These are phyloP conservation scores for Argopecten irradians DNA, from an alignment of 1,140 invertebrate genomes.

Conservation along the genomic window DNA sequence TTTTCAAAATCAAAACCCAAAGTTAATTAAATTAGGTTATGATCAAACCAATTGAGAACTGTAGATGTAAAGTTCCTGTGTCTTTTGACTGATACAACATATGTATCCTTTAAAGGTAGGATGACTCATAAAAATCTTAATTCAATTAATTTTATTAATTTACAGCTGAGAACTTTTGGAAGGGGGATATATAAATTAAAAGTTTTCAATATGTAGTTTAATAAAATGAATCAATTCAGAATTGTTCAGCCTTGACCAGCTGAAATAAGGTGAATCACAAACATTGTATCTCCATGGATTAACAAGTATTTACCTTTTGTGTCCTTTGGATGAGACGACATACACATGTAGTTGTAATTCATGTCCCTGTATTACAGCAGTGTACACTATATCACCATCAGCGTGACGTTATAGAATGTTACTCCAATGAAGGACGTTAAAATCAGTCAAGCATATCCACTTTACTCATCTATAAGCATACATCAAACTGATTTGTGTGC, in stretches of 20 bases:
- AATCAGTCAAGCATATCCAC: neutral
- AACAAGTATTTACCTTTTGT: neutral
- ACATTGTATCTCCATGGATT: too few species aligned
- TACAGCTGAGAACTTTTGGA: too few species aligned
- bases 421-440: neutral
- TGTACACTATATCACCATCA: neutral
- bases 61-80: too few species aligned
- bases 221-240: neutral
- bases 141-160: too few species aligned
- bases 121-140: too few species aligned
- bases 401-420: neutral
- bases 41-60: neutral
- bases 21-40: neutral
- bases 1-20: neutral
- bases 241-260: neutral
- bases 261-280: neutral
- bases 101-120: too few species aligned
- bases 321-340: neutral
- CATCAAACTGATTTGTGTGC: neutral
- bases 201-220: neutral
- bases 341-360: conserved; percentile 22
- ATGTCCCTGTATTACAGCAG: neutral
- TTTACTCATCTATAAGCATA: neutral
- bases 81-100: too few species aligned
- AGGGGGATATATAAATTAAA: too few species aligned